These are phyloP conservation scores for Lepisosteus oculatus DNA, from an alignment of 2,113 vertebrate genomes.

Conservation along the genomic window DNA sequence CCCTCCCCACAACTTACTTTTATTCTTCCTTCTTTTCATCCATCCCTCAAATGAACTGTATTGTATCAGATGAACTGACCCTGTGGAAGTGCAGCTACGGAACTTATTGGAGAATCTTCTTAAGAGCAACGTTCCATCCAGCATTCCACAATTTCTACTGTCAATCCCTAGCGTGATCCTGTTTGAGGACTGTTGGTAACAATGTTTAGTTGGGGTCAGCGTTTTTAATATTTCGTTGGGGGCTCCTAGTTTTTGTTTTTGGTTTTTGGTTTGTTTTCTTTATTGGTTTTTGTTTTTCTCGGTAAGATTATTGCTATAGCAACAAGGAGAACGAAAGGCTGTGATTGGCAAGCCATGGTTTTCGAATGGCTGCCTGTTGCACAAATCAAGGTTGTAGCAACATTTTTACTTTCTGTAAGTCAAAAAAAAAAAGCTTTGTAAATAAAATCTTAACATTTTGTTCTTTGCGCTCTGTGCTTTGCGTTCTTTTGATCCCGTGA, in stretches of 20 bases:
- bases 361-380: constrained; percentile 74
- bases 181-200: constrained; percentile 74
- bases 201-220: constrained; percentile 77
- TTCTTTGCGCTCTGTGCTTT: constrained; percentile 55
- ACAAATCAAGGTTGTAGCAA: constrained; percentile 80
- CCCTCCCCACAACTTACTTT: constrained; percentile 31
- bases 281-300: constrained; percentile 42
- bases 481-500: constrained; percentile 14
- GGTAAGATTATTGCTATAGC: constrained; percentile 80
- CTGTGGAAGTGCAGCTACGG: constrained; percentile 62
- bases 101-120: constrained; percentile 66
- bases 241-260: constrained; percentile 62
- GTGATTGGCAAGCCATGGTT: constrained; percentile 73
- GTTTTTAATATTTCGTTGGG: constrained; percentile 84
- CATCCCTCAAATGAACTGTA: constrained; percentile 62
- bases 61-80: constrained; percentile 76
- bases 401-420: constrained; percentile 95
- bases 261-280: constrained; percentile 30
- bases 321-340: constrained; percentile 50
- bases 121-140: constrained; percentile 76
- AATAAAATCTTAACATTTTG: constrained; percentile 97
- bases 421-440: constrained; percentile 80
- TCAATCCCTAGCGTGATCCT: constrained; percentile 70
- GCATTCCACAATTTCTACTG: constrained; percentile 80
- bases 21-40: constrained; percentile 45